A percentile compares a stretch with the other conserved stretches of the same genome.
Evolutionary conservation across 1,140 invertebrate species (phyloP).

Genomic region (Sipha flava): DNA sequence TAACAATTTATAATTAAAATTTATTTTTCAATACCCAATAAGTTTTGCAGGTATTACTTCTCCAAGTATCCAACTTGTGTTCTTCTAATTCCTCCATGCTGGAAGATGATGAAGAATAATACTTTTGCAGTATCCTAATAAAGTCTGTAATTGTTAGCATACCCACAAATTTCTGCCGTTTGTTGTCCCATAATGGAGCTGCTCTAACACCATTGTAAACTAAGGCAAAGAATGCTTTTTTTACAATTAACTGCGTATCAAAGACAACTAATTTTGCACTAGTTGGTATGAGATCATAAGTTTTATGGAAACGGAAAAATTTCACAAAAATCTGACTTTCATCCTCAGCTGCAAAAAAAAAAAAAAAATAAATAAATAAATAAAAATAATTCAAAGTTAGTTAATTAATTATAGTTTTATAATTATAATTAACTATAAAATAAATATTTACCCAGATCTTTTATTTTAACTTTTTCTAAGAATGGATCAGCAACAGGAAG

Average conservation of each 20-base stretch:
- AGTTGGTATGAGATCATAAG: slow-evolving; percentile 98
- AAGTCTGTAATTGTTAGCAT: slow-evolving; percentile 99
- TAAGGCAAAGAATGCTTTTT: slow-evolving; percentile 97
- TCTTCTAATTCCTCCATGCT: slow-evolving; percentile 95
- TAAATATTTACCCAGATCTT: slow-evolving; percentile 67
- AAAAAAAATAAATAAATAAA: slow-evolving; percentile 46
- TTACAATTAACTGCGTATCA: slow-evolving; percentile 96
- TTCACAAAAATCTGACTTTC: slow-evolving; percentile 94
- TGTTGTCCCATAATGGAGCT: slow-evolving; percentile 93
- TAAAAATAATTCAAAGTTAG: slow-evolving; percentile 43
- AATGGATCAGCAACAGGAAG: slow-evolving; percentile 80
- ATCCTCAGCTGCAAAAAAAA: slow-evolving; percentile 69
- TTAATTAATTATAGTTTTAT: no score
- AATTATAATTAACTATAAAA: no score
- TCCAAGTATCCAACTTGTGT: slow-evolving; percentile 92
- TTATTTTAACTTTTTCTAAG: slow-evolving; percentile 74
- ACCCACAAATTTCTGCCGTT: slow-evolving; percentile 81
- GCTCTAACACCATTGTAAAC: slow-evolving; percentile 98
- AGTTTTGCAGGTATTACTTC: slow-evolving; percentile 49
- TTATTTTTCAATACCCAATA: not conserved
- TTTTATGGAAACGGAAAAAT: slow-evolving; percentile 99
- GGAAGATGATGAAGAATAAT: slow-evolving; percentile 86
- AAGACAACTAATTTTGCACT: slow-evolving; percentile 98
- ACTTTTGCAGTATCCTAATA: slow-evolving; percentile 96
- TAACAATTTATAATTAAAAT: not conserved